These are phyloP conservation scores for Trachelipus rathkii DNA, from an alignment of 1,140 invertebrate genomes.

Conservation along the genomic window DNA sequence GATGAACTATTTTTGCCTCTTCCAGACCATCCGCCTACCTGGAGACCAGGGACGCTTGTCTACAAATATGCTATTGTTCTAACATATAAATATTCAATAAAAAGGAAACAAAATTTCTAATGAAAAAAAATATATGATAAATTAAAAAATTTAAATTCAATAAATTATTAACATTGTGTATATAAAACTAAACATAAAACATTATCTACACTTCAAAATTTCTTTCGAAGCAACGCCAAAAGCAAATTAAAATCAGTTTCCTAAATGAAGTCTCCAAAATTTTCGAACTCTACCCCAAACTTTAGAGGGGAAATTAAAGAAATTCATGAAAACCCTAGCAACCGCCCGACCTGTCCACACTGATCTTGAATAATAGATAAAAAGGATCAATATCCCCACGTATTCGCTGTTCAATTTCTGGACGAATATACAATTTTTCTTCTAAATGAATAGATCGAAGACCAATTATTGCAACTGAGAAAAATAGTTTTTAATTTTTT, in stretches of 20 bases:
- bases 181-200: no score
- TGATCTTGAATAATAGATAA: constrained; percentile 74
- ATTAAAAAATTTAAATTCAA: no score
- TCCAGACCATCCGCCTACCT: no score
- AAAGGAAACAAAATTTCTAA: no score
- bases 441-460: constrained; percentile 35
- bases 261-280: constrained; percentile 81
- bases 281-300: constrained; percentile 75
- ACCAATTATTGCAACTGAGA: constrained; percentile 45
- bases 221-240: constrained; percentile 64
- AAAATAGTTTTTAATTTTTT: constrained; percentile 55
- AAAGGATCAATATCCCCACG: constrained; percentile 66
- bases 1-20: no score
- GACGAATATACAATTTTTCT: constrained; percentile 28
- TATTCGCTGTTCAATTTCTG: constrained; percentile 52
- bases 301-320: constrained; percentile 77
- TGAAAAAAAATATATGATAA: no score
- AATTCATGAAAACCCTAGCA: constrained; percentile 91
- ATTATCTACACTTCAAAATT: constrained; percentile 51
- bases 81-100: no score
- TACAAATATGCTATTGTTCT: no score
- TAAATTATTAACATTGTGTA: no score
- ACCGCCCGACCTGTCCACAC: constrained; percentile 78
- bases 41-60: no score
- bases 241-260: constrained; percentile 78